Conservation (phyloP, 1,140 invertebrate species). For the Aphidius ervi region DNA sequence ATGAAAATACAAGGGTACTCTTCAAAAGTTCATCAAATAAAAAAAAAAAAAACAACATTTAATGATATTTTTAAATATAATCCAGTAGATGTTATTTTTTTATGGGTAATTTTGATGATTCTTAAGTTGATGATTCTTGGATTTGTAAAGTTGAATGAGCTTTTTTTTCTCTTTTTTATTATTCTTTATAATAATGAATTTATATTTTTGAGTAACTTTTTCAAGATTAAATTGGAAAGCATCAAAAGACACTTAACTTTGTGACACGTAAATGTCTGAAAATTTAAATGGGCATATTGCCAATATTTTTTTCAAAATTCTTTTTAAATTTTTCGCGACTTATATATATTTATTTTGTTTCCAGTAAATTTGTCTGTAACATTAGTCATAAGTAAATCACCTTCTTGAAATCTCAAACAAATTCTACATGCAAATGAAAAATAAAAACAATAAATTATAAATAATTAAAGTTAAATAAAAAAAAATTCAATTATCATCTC, state of each 20-base stretch:
- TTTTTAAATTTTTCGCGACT: not conserved
- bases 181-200: not conserved
- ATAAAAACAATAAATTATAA: no score
- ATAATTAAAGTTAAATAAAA: no score
- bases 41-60: no score
- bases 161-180: no score
- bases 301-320: conserved; percentile 27
- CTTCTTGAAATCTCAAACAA: no score
- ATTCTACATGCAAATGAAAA: no score
- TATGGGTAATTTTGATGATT: no score
- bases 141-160: not conserved
- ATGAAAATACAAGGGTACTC: no score
- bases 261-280: conserved; percentile 38
- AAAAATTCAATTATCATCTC: no score
- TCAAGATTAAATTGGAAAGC: conserved; percentile 17
- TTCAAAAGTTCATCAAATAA: no score
- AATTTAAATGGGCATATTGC: conserved; percentile 30
- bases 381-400: not conserved
- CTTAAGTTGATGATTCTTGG: not conserved
- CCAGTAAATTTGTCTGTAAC: conserved; percentile 6
- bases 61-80: no score
- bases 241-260: conserved; percentile 23
- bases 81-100: no score
- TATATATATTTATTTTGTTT: conserved; percentile 4
- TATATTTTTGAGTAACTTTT: conserved; percentile 11